Conservation (phyloP, 2,797 vertebrate species). For the Semotilus atromaculatus region DNA sequence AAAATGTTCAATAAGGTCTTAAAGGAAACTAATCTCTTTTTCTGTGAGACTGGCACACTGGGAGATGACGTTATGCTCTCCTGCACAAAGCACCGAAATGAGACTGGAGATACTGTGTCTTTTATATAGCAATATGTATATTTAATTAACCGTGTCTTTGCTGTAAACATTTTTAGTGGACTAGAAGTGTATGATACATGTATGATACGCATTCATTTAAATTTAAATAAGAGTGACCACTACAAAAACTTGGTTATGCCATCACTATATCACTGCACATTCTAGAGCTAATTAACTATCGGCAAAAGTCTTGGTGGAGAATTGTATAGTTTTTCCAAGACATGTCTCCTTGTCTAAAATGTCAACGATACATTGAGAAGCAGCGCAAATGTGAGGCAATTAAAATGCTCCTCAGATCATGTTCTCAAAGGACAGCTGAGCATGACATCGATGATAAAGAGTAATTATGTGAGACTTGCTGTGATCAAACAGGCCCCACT, state of each 20-base stretch:
- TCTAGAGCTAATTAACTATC: conserved; percentile 31
- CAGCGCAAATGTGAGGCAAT: conserved; percentile 57
- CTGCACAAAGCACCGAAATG: conserved; percentile 36
- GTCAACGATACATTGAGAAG: conserved; percentile 55
- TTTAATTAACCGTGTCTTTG: conserved; percentile 32
- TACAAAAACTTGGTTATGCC: neutral
- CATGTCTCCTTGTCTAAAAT: conserved; percentile 53
- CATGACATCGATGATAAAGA: conserved; percentile 65
- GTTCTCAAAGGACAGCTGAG: conserved; percentile 62
- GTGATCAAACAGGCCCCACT: conserved; percentile 59
- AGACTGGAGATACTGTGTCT: conserved; percentile 34
- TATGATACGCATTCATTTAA: neutral
- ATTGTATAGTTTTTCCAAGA: conserved; percentile 49
- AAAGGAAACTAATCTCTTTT: conserved; percentile 55
- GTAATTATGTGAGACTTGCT: conserved; percentile 62
- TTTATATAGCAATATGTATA: conserved; percentile 23
- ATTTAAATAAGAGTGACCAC: neutral
- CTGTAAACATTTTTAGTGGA: conserved; percentile 11
- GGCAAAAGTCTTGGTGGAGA: conserved; percentile 11
- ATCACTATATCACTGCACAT: neutral
- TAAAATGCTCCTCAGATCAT: conserved; percentile 56
- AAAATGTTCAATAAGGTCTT: conserved; percentile 55
- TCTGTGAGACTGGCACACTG: conserved; percentile 41
- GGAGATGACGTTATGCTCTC: conserved; percentile 35
- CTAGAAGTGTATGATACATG: neutral